Evolutionary conservation across 2,797 vertebrate species (phyloP).

Genomic region (Salmo trutta): DNA sequence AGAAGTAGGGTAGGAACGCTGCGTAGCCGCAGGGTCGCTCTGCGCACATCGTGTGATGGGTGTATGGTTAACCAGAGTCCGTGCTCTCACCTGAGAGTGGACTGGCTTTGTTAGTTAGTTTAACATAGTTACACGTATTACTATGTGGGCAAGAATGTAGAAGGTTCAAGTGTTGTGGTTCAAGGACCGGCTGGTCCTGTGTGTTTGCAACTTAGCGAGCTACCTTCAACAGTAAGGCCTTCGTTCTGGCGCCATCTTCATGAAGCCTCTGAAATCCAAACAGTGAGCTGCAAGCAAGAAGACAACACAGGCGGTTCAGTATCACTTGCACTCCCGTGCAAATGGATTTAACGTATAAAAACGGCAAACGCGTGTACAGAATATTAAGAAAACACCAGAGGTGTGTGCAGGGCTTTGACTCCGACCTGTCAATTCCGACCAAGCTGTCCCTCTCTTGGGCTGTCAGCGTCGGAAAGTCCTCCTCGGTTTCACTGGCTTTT

Average conservation of each 20-base stretch:
- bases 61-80: background rate
- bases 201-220: slow-evolving; percentile 5
- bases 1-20: slow-evolving; percentile 1
- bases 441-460: slow-evolving; percentile 91
- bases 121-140: background rate
- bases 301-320: slow-evolving; percentile 76
- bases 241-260: slow-evolving; percentile 99
- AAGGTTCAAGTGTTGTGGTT: background rate
- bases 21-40: slow-evolving; percentile 12
- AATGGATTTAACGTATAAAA: slow-evolving; percentile 40
- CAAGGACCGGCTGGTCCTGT: slow-evolving; percentile 6
- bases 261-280: slow-evolving; percentile 97
- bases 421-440: slow-evolving; percentile 93
- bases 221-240: slow-evolving; percentile 98
- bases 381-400: slow-evolving; percentile 33
- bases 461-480: slow-evolving; percentile 99
- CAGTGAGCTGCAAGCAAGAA: slow-evolving; percentile 86
- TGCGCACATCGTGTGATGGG: slow-evolving; percentile 2
- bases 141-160: background rate
- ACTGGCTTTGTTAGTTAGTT: too few species aligned
- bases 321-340: slow-evolving; percentile 64
- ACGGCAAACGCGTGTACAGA: slow-evolving; percentile 26
- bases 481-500: slow-evolving; percentile 98
- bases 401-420: slow-evolving; percentile 41
- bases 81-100: background rate